A percentile compares a stretch with the other conserved stretches of the same genome.
Conservation (phyloP, 2,113 vertebrate species). For the Mirza zaza region DNA sequence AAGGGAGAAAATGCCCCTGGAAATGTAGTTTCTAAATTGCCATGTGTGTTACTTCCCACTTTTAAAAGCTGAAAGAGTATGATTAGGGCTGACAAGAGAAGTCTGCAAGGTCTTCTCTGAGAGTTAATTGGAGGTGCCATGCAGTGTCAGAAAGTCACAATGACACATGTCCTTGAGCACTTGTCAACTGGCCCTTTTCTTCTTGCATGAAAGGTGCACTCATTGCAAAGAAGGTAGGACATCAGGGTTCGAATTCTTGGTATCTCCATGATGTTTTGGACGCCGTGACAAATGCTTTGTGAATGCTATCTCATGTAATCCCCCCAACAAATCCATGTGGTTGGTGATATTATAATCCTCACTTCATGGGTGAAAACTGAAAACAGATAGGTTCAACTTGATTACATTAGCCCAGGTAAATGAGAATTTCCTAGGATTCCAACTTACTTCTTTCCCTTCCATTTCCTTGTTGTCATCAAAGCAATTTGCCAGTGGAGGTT, state of each 20-base stretch:
- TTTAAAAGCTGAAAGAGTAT: background rate
- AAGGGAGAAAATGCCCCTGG: background rate
- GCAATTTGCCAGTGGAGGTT: background rate
- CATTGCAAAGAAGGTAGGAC: background rate
- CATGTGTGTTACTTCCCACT: background rate
- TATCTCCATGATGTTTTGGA: background rate
- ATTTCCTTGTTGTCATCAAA: background rate
- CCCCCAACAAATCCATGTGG: background rate
- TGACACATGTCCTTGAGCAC: background rate
- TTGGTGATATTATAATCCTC: background rate
- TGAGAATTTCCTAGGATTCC: background rate
- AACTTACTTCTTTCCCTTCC: background rate
- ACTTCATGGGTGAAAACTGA: background rate
- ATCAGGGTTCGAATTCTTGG: background rate
- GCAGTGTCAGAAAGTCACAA: background rate
- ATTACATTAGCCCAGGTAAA: background rate
- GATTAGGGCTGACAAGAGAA: background rate
- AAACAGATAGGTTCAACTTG: background rate
- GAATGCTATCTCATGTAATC: background rate
- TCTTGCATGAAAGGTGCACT: background rate
- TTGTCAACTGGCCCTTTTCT: background rate
- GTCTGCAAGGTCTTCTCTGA: background rate
- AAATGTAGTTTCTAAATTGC: background rate
- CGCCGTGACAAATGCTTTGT: background rate
- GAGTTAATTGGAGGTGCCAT: background rate